phyloP scores from a whole-genome alignment of 2,888 invertebrate genomes.

The Melanargia galathea region DNA sequence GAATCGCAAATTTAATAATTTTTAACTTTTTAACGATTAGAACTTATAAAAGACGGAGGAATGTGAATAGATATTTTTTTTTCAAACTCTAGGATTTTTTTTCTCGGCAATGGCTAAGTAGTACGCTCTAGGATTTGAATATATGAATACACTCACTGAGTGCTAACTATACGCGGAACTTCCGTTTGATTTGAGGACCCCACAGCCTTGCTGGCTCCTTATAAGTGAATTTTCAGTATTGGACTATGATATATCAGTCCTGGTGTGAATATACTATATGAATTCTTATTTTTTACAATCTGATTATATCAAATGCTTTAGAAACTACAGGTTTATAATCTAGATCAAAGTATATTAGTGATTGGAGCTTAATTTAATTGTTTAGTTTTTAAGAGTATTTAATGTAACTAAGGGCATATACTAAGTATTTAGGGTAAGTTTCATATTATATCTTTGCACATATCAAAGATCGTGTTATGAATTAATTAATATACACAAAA shows the following conservation, averaged over 20 bases:
- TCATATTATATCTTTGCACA: constrained; percentile 37
- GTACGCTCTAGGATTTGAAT: no score
- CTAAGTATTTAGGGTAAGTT: constrained; percentile 37
- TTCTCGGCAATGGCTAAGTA: no score
- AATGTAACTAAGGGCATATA: constrained; percentile 40
- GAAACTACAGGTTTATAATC: constrained; percentile 29
- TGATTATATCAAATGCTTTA: constrained; percentile 20
- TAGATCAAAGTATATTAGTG: constrained; percentile 41
- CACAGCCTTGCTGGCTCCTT: no score
- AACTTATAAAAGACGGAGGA: no score
- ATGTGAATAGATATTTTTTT: no score
- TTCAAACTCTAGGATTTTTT: no score
- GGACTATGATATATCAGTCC: background rate
- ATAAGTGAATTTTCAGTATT: background rate
- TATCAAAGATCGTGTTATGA: constrained; percentile 32
- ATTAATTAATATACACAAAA: background rate
- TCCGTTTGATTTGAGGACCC: no score
- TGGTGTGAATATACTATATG: background rate
- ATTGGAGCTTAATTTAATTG: constrained; percentile 45
- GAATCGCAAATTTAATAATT: no score
- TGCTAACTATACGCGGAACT: no score
- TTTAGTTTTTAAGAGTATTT: constrained; percentile 40
- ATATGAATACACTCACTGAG: no score
- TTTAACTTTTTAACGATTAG: no score
- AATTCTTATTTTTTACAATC: constrained; percentile 5